Percentiles rank a stretch among this genome's conserved stretches.
Evolutionary conservation across 2,113 vertebrate species (phyloP).

Genomic region (Mastomys natalensis): DNA sequence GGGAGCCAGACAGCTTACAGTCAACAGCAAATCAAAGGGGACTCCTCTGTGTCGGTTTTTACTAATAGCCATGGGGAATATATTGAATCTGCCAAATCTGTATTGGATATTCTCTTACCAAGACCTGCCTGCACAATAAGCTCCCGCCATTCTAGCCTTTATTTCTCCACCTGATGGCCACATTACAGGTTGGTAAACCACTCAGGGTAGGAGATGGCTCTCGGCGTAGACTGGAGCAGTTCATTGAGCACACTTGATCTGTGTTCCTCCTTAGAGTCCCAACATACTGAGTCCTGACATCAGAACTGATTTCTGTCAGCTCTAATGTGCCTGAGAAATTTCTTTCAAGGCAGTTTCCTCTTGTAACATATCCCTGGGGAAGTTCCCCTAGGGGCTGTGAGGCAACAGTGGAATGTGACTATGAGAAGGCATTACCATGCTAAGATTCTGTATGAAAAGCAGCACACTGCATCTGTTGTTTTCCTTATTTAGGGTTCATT

Average conservation of each 20-base stretch:
- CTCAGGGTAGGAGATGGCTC: background rate
- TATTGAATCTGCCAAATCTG: conserved; percentile 26
- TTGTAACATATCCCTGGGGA: conserved; percentile 66
- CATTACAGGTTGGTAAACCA: background rate
- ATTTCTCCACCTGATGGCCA: background rate
- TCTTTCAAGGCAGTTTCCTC: conserved; percentile 68
- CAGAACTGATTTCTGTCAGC: conserved; percentile 62
- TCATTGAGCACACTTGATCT: background rate
- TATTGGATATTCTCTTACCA: background rate
- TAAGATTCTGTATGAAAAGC: conserved; percentile 58
- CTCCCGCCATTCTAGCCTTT: background rate
- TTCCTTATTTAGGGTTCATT: conserved; percentile 69
- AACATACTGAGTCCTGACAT: conserved; percentile 26
- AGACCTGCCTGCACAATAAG: conserved; percentile 40
- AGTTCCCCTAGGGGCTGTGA: conserved; percentile 59
- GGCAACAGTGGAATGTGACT: conserved; percentile 51
- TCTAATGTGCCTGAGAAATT: conserved; percentile 65
- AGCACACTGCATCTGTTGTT: conserved; percentile 68
- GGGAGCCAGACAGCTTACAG: background rate
- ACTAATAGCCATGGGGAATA: background rate
- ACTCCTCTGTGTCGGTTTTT: background rate
- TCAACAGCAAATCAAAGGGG: conserved; percentile 36
- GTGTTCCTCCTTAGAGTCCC: background rate
- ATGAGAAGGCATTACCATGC: conserved; percentile 52
- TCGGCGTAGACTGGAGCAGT: background rate